Base-by-base conservation (phyloP, 2,113 vertebrate species). In the Plecotus auritus region DNA sequence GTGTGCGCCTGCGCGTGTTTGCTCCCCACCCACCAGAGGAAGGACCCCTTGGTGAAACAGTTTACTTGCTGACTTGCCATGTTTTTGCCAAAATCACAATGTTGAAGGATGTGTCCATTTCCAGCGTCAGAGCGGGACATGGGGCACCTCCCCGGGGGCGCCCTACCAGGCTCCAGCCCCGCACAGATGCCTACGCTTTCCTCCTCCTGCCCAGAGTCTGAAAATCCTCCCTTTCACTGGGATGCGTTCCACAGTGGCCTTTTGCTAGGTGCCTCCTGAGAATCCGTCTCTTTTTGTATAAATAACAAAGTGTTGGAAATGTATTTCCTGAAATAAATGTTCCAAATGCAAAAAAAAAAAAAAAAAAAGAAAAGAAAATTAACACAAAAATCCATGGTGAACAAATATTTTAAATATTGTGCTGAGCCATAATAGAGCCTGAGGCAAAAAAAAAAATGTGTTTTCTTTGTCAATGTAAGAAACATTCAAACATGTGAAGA, bases 241-340 rank as follows among this genome's bases (percentile, higher is more conserved):
- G 97, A 97, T 94, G 91, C 96, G 82, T 97, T 95, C 95, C 85
- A 90, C 97, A 90, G 97, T 92, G 97, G 97, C 98, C 98, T 51
- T 98, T 98, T 96, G 98, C 98, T 98, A 93, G 97, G 98, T 98
- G 99, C 99, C 98, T 99, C 98, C 98, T 98, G 98, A 99, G 94
- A 98, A 98, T 98, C 97, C 89, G 98, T 98, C 97, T 98, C 96
- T 98, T 98, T 99, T 99, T 99, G 98, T 99, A 98, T 99, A 98
- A 98, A 99, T 99, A 98, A 99, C 98, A 85, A 97, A 99, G 98
- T 99, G 98, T 99, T 99, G 98, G 98, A 98, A 99, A 99, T 99
- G 98, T 99, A 99, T 99, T 99, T 99, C 98, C 98, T 99, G 99
- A n/a, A n/a, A n/a, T n/a, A n/a, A n/a, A n/a, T n/a, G n/a, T n/a